Base-by-base conservation (phyloP, 2,113 vertebrate genomes). In the Fukomys damarensis region DNA sequence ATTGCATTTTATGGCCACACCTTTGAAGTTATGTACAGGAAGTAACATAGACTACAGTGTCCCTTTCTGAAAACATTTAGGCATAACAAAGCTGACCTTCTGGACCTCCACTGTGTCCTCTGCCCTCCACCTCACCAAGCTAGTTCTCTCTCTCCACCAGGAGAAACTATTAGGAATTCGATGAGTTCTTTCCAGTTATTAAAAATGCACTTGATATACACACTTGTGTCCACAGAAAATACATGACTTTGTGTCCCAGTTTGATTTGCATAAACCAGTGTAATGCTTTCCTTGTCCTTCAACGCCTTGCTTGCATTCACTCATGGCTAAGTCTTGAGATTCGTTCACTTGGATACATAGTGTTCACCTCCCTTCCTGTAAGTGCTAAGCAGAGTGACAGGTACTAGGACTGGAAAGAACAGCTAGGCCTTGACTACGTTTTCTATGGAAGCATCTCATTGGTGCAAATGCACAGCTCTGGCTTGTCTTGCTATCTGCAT, bases 221-320 rank as follows among this genome's bases (percentile, higher is more conserved):
- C 63, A 85, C 84, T 56, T 61, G 76, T 90, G 38, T 76, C 19
- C 52, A 54, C 56, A 84, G 91, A 87, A 97, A 87, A 87, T n/a
- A 77, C 7, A 7, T 54, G 46, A n/a, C 68, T 89, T 91, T 41
- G 46, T 28, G 90, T 59, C n/a, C 35, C 10, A n/a, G 72, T 30
- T 95, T 41, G n/a, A 41, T 79, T 92, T 92, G 46, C 28, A 46
- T 68, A 92, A 89, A 38, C 52, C 22, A 7, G 3, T 8, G 16
- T 80, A 41, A 24, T 35, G 74, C 35, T 38, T 14, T 24, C 46
- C 58, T 19, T 9, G 7, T 85, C 52, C 68, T 46, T 91, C 0
- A 0, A 19, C 1, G 1, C 46, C 43, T 49, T 61, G 65, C 46
- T 72, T 84, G 46, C 81, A 72, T 82, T 38, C 65, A 66, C 24